A percentile compares a stretch with the other conserved stretches of the same genome.
These are phyloP conservation scores for Alloplasta piceator DNA, from an alignment of 2,888 invertebrate genomes.

Conservation along the genomic window DNA sequence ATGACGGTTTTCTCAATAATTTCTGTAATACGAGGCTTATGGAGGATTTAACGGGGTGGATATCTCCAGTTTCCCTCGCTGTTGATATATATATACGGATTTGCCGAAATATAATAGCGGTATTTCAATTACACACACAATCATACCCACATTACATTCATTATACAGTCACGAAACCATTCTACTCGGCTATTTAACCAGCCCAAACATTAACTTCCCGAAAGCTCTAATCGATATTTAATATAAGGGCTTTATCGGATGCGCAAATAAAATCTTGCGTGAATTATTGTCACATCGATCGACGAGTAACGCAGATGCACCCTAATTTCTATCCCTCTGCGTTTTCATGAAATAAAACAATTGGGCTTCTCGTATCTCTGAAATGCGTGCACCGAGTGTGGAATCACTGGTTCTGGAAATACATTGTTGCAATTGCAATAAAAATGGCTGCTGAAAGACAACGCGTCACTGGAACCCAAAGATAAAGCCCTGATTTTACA, in stretches of 20 bases:
- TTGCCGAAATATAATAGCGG: constrained; percentile 53
- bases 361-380: too few species aligned
- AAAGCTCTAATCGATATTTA: constrained; percentile 19
- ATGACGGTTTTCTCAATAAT: constrained; percentile 43
- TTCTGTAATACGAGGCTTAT: constrained; percentile 64
- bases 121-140: constrained; percentile 78
- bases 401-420: too few species aligned
- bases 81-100: constrained; percentile 4
- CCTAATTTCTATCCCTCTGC: too few species aligned
- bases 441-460: too few species aligned
- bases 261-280: neutral
- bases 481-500: too few species aligned
- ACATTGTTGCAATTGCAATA: too few species aligned
- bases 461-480: too few species aligned
- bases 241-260: too few species aligned
- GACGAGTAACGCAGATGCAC: too few species aligned
- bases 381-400: too few species aligned
- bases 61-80: constrained; percentile 39
- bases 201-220: constrained; percentile 66
- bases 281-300: neutral
- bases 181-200: constrained; percentile 39
- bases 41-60: constrained; percentile 66
- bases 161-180: constrained; percentile 49
- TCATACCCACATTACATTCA: constrained; percentile 73
- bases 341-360: too few species aligned